Percentiles rank a stretch among this genome's conserved stretches.
These are phyloP conservation scores for Megatriorchis doriae DNA, from an alignment of 2,113 vertebrate genomes.

Conservation along the genomic window DNA sequence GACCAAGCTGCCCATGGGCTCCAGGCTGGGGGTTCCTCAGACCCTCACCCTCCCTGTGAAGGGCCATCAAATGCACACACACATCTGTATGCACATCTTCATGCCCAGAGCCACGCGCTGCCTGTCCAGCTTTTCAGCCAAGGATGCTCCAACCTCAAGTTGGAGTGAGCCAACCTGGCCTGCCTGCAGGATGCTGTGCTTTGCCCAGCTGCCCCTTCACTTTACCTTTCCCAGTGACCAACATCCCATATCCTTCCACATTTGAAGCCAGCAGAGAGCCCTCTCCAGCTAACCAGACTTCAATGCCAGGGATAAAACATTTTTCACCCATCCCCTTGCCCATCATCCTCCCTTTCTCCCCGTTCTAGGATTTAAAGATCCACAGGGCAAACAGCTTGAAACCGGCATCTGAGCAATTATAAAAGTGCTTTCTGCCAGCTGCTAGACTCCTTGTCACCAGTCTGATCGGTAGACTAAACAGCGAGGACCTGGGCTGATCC, in stretches of 20 bases:
- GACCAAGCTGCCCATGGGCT: background rate
- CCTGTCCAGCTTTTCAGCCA: background rate
- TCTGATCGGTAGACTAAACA: conserved; percentile 97
- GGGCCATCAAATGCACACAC: background rate
- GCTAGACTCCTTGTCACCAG: conserved; percentile 89
- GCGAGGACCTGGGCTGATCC: conserved; percentile 64
- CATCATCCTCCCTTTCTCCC: background rate
- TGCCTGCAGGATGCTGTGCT: background rate
- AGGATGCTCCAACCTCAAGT: background rate
- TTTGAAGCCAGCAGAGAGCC: background rate
- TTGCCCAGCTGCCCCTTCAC: background rate
- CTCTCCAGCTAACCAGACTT: background rate
- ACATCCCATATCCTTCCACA: background rate
- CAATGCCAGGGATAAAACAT: background rate
- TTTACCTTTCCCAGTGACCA: background rate
- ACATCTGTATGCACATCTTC: background rate
- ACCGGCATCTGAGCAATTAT: background rate
- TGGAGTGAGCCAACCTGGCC: background rate
- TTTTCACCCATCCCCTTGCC: background rate
- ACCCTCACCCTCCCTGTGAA: background rate
- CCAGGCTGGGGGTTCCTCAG: background rate
- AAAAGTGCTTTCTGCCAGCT: conserved; percentile 51
- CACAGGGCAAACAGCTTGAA: background rate
- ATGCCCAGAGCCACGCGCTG: rapidly evolving
- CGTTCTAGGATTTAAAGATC: background rate